A percentile compares a stretch with the other conserved stretches of the same genome.
These are phyloP conservation scores for Leptopilina drosophilae DNA, from an alignment of 2,888 invertebrate species.

Conservation along the genomic window DNA sequence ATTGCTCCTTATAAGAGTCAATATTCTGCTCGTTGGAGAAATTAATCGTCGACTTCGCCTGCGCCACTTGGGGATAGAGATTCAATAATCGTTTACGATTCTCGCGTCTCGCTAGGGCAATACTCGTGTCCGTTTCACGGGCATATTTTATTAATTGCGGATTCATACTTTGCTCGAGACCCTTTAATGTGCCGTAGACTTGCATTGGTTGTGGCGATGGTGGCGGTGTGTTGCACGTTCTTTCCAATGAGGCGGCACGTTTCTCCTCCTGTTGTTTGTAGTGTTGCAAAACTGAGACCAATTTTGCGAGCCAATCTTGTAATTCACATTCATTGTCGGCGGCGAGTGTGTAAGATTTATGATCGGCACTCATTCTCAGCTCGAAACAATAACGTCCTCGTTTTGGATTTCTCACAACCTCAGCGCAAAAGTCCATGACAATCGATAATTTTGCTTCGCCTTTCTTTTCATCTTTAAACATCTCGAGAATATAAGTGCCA, in stretches of 20 bases:
- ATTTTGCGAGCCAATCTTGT: slow-evolving; percentile 89
- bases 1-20: slow-evolving; percentile 91
- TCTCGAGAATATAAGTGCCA: slow-evolving; percentile 92
- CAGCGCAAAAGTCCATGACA: slow-evolving; percentile 95
- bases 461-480: slow-evolving; percentile 95
- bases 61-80: slow-evolving; percentile 82
- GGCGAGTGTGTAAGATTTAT: slow-evolving; percentile 91
- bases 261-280: slow-evolving; percentile 89
- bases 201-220: slow-evolving; percentile 81
- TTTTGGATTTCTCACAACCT: slow-evolving; percentile 92
- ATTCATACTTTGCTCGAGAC: slow-evolving; percentile 94
- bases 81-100: slow-evolving; percentile 88
- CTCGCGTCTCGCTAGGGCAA: slow-evolving; percentile 89
- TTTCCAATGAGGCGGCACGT: slow-evolving; percentile 83
- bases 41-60: slow-evolving; percentile 75
- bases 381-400: slow-evolving; percentile 93
- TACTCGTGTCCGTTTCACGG: slow-evolving; percentile 92
- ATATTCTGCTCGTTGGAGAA: slow-evolving; percentile 79
- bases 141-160: slow-evolving; percentile 94
- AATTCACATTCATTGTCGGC: slow-evolving; percentile 91
- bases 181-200: slow-evolving; percentile 90
- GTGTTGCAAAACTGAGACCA: slow-evolving; percentile 90
- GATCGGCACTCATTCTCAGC: slow-evolving; percentile 89
- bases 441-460: slow-evolving; percentile 94
- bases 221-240: slow-evolving; percentile 80